Conservation (phyloP, 2,888 invertebrate genomes). For the Labia minor region DNA sequence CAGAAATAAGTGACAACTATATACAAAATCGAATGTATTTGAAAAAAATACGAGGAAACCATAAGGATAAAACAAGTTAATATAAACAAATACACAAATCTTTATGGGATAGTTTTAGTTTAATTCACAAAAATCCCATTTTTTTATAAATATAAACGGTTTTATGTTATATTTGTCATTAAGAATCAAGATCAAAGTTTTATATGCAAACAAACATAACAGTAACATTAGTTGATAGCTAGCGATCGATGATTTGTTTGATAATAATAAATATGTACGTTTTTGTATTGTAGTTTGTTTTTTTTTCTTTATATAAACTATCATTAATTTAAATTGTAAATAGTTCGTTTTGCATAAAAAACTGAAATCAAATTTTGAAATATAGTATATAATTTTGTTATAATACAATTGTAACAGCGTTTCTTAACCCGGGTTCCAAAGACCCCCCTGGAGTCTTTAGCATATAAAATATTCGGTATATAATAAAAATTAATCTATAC, state of each 20-base stretch:
- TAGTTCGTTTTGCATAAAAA: conserved; percentile 13
- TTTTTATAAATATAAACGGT: conserved; percentile 1
- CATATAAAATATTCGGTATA: too few species aligned
- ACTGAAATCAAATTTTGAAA: conserved; percentile 5
- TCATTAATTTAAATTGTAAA: not conserved
- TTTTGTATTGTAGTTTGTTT: not conserved
- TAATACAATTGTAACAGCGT: conserved; percentile 4
- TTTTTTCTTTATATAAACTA: not conserved
- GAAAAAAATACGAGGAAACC: conserved; percentile 13
- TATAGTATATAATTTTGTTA: not conserved
- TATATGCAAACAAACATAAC: conserved; percentile 13
- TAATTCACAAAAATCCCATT: conserved; percentile 13
- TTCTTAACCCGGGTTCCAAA: not conserved
- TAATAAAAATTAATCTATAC: too few species aligned
- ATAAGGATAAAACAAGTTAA: conserved; percentile 5
- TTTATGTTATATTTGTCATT: not conserved
- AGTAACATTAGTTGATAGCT: conserved; percentile 1
- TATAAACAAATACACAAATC: conserved; percentile 8
- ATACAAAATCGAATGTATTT: conserved; percentile 13
- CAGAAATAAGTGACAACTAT: not conserved
- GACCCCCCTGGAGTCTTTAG: not conserved
- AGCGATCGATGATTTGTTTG: not conserved
- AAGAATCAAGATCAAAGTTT: not conserved
- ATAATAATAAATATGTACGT: not conserved
- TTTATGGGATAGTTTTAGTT: conserved; percentile 8